These are phyloP conservation scores for Bombyx mori DNA, from an alignment of 1,140 invertebrate species.

Conservation along the genomic window ASM3026992v2 NC_085112.1:2102501-2103000, in stretches of 20 bases:
- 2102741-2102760: no score
- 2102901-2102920: slow-evolving; percentile 54
- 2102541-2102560: slow-evolving; percentile 56
- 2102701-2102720: slow-evolving; percentile 22
- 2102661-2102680: slow-evolving; percentile 41
- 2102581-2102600: slow-evolving; percentile 55
- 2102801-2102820: slow-evolving; percentile 35
- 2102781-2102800: background rate
- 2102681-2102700: slow-evolving; percentile 19
- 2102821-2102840: slow-evolving; percentile 58
- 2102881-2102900: slow-evolving; percentile 25
- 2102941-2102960: slow-evolving; percentile 33
- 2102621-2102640: slow-evolving; percentile 59
- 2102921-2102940: slow-evolving; percentile 46
- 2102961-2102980: slow-evolving; percentile 2
- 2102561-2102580: slow-evolving; percentile 45
- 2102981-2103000: background rate
- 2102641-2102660: slow-evolving; percentile 44
- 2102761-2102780: no score
- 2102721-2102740: slow-evolving; percentile 4
- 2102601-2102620: slow-evolving; percentile 43
- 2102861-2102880: slow-evolving; percentile 23
- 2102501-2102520: slow-evolving; percentile 53
- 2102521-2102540: slow-evolving; percentile 42
- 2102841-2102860: slow-evolving; percentile 55